Conservation (phyloP, 2,113 vertebrate species). For the Athene noctua region DNA sequence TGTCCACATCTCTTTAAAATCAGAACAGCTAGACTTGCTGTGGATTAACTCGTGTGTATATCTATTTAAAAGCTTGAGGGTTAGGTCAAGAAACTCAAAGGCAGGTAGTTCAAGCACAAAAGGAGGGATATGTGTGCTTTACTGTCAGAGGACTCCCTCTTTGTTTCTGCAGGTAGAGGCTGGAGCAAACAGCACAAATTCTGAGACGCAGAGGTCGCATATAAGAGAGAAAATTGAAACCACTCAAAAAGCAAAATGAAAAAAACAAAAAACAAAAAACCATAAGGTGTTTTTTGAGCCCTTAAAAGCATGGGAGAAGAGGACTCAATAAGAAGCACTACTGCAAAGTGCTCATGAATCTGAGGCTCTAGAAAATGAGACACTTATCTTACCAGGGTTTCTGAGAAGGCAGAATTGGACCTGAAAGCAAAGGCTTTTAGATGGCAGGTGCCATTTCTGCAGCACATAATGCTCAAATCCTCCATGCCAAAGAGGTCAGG, state of each 20-base stretch:
- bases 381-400: background rate
- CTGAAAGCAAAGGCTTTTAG: conserved; percentile 21
- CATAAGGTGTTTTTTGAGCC: background rate
- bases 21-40: background rate
- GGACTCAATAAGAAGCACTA: background rate
- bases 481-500: background rate
- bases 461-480: background rate
- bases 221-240: background rate
- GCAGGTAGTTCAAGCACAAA: background rate
- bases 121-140: background rate
- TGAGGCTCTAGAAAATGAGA: background rate
- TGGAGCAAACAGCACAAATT: background rate
- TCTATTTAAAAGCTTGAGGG: background rate
- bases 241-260: background rate
- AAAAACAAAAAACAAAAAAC: background rate
- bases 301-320: conserved; percentile 4
- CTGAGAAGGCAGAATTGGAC: conserved; percentile 6
- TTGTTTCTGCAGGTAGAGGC: background rate
- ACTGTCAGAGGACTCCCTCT: background rate
- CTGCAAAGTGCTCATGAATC: background rate
- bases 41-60: background rate
- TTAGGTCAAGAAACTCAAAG: background rate
- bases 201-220: background rate
- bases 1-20: background rate
- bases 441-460: background rate